Percentiles rank a stretch among this genome's conserved stretches.
phyloP scores from a whole-genome alignment of 2,888 invertebrate species.

The Pristionchus mayeri region DNA sequence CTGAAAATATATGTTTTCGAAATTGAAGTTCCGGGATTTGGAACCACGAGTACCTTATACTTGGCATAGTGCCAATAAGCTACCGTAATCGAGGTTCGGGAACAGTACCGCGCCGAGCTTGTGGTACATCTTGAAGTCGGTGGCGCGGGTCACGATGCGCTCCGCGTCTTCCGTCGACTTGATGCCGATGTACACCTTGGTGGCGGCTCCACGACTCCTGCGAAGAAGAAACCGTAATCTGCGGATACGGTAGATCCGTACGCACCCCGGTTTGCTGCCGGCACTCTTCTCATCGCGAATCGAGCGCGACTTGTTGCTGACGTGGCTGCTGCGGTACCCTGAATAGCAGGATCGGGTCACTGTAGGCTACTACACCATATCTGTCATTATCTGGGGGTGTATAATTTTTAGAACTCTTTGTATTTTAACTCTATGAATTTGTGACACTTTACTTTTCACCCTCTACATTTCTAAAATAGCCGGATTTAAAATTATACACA shows the following conservation, averaged over 20 bases:
- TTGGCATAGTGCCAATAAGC: too few relatives aligned
- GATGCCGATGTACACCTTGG: conserved; percentile 6
- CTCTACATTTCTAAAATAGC: too few relatives aligned
- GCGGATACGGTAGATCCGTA: neutral
- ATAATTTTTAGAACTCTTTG: too few relatives aligned
- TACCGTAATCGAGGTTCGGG: too few relatives aligned
- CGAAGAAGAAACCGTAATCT: neutral
- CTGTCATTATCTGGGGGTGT: too few relatives aligned
- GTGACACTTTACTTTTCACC: too few relatives aligned
- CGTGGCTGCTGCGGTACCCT: neutral
- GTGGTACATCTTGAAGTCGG: conserved; percentile 36
- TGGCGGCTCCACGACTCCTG: neutral
- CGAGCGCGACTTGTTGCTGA: neutral
- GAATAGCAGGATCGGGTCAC: neutral
- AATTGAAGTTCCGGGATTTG: neutral
- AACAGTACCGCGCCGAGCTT: neutral
- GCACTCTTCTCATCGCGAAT: neutral
- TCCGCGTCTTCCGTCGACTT: neutral
- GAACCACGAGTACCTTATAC: neutral
- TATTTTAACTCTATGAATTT: too few relatives aligned
- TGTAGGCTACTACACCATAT: too few relatives aligned
- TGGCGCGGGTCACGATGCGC: conserved; percentile 7
- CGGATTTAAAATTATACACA: too few relatives aligned
- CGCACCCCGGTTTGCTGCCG: conserved; percentile 8
- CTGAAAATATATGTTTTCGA: neutral